Base-by-base conservation (phyloP, 1,140 invertebrate species). In the Aphidius gifuensis region DNA sequence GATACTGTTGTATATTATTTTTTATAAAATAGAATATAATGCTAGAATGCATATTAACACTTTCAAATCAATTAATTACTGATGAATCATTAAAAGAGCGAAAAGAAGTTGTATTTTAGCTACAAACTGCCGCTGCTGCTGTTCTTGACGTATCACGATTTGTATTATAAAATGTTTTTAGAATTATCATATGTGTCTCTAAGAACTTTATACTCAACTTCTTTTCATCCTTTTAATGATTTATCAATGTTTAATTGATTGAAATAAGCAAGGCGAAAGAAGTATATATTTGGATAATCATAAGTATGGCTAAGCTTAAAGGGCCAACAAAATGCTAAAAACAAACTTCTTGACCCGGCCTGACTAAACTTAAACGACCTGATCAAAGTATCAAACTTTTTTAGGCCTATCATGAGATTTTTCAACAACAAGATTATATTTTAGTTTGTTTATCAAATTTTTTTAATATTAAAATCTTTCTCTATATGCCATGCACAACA, bases 171-270 rank as follows among this genome's bases (percentile, higher is more conserved):
- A 99, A 97, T 0, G 97, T n/a, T 98, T 53, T 99, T 96, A 73
- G 97, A 99, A 74, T 99, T 99, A 77, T 99, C 95, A 76, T 87
- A 98, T 40, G 93, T 92, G 84, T 99, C 98, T 60, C 98, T 82
- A 0, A 99, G 94, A 3, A 99, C 97, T 85, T 99, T 98, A 81
- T 99, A 99, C 74, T 99, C 98, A 0, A 99, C 93, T 87, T 99
- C 97, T 80, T 99, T 99, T 97, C 97, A 99, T 9, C 97, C 97
- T 83, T 97, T 96, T 21, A 99, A 80, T 0, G 95, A 98, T 79
- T 99, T 99, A 73, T 99, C 98, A 64, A 99, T 92, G 58, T 99
- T 92, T n/a, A n/a, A n/a, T n/a, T n/a, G n/a, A n/a, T n/a, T n/a
- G n/a, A n/a, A n/a, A n/a, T n/a, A n/a, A n/a, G n/a, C n/a, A n/a